Conservation (phyloP, 1,140 invertebrate genomes). For the Paracyclopina nana region DNA sequence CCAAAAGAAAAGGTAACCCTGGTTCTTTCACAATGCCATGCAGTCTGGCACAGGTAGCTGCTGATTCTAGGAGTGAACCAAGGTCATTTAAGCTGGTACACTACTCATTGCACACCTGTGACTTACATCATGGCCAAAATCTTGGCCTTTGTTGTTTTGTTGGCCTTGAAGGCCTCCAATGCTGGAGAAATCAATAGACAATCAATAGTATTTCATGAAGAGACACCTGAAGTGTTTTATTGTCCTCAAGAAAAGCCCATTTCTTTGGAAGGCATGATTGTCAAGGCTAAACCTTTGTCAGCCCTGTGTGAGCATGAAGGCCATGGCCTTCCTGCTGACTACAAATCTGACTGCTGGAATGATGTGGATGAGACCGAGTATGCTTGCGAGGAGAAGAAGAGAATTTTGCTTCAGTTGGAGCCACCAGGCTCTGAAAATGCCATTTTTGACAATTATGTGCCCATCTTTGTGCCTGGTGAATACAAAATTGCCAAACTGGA, state of each 20-base stretch:
- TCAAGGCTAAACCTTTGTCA: conserved; percentile 41
- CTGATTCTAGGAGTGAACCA: too few species aligned
- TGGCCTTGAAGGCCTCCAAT: too few species aligned
- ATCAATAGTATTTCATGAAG: conserved; percentile 58
- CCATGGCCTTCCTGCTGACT: conserved; percentile 23
- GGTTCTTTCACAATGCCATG: too few species aligned
- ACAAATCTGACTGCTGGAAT: conserved; percentile 25
- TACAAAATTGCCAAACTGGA: conserved; percentile 8
- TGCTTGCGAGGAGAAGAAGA: conserved; percentile 21
- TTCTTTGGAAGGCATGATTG: conserved; percentile 27
- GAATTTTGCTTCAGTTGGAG: conserved; percentile 9
- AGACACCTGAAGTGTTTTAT: conserved; percentile 61
- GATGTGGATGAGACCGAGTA: conserved; percentile 26
- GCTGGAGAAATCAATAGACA: conserved; percentile 55
- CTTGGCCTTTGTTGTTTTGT: too few species aligned
- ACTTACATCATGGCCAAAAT: too few species aligned
- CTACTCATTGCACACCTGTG: too few species aligned
- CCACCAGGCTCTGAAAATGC: conserved; percentile 15
- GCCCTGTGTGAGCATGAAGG: conserved; percentile 56
- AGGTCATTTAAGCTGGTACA: too few species aligned
- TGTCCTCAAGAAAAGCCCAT: conserved; percentile 48
- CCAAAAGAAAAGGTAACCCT: too few species aligned
- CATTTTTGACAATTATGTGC: conserved; percentile 16
- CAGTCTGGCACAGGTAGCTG: too few species aligned
- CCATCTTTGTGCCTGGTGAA: conserved; percentile 9